A percentile compares a stretch with the other conserved stretches of the same genome.
Evolutionary conservation across 2,797 vertebrate species (phyloP).

Genomic region (Thripadectes ignobilis): DNA sequence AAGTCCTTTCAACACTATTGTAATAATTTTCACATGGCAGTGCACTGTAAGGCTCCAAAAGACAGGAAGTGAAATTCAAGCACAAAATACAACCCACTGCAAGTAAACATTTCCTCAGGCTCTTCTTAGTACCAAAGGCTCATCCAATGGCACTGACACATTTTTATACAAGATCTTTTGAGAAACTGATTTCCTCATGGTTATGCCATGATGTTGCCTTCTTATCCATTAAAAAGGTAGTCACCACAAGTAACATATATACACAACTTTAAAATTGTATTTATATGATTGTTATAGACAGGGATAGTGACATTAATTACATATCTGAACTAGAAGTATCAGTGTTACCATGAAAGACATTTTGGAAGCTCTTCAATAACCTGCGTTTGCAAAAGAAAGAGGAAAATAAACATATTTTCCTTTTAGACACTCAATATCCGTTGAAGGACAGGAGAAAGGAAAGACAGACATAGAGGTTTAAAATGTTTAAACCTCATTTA

Average conservation of each 20-base stretch:
- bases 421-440: neutral
- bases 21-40: neutral
- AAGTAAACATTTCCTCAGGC: neutral
- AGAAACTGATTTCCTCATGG: neutral
- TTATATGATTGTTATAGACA: neutral
- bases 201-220: neutral
- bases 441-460: neutral
- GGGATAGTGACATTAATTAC: neutral
- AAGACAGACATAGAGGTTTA: neutral
- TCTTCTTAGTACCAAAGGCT: neutral
- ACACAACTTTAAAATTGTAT: neutral
- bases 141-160: neutral
- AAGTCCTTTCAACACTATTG: neutral
- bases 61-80: neutral
- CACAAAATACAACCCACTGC: neutral
- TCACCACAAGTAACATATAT: neutral
- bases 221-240: neutral
- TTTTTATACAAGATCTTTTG: neutral
- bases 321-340: neutral
- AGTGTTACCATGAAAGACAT: neutral
- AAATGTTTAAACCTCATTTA: neutral
- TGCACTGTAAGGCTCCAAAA: neutral
- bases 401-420: neutral
- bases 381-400: neutral
- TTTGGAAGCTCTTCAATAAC: neutral